These are phyloP conservation scores for Mycetomoellerius zeteki DNA, from an alignment of 1,140 invertebrate genomes.

Conservation along the genomic window DNA sequence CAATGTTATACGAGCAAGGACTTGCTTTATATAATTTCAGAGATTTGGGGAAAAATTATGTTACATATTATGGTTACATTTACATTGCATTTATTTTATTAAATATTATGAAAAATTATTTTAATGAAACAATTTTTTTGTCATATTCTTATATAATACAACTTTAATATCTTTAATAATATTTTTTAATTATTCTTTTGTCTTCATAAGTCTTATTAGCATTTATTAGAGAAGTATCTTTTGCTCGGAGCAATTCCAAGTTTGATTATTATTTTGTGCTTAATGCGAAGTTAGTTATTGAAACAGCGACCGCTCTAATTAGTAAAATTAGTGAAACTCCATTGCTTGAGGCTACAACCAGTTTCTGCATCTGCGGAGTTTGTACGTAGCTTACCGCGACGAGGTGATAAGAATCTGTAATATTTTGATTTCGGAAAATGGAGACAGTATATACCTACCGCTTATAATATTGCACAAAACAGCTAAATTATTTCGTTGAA, in stretches of 20 bases:
- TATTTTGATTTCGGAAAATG: neutral
- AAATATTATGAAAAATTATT: neutral
- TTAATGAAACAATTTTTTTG: neutral
- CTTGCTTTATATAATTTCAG: neutral
- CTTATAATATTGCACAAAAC: neutral
- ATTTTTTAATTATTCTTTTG: constrained; percentile 11
- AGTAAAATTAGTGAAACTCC: constrained; percentile 45
- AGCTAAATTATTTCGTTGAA: neutral
- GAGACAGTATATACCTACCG: neutral
- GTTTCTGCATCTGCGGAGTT: neutral
- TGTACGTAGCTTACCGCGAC: neutral
- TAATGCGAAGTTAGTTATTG: constrained; percentile 43
- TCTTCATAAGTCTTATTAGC: neutral
- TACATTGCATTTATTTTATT: neutral
- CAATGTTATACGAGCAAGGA: neutral
- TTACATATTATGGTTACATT: neutral
- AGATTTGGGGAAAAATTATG: neutral
- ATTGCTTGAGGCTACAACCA: constrained; percentile 3
- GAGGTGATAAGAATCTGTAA: neutral
- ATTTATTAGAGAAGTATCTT: neutral
- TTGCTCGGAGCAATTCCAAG: neutral
- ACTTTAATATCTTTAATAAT: neutral
- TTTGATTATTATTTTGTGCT: constrained; percentile 15
- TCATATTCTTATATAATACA: neutral
- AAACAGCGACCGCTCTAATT: constrained; percentile 44